Evolutionary conservation across 2,888 invertebrate species (phyloP).

Genomic region (Scelioninae gen. 1): DNA sequence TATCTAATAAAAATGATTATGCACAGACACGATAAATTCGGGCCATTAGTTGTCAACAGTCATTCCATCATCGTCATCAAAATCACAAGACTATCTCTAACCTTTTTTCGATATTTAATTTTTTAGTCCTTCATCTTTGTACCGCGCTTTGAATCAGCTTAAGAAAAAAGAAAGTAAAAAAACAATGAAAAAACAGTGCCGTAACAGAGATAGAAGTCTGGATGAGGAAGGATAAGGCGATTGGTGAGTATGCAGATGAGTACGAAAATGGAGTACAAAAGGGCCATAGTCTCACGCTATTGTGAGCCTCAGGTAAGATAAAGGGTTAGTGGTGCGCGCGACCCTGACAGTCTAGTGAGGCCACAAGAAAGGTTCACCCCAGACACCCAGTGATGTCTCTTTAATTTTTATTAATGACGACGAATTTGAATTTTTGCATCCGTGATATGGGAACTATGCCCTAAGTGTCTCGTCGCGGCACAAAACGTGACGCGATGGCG

Average conservation of each 20-base stretch:
- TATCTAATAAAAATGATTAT: conserved; percentile 35
- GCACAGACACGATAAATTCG: conserved; percentile 52
- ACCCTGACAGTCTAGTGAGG: too few relatives aligned
- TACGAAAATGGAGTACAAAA: conserved; percentile 82
- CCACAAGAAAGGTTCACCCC: conserved; percentile 76
- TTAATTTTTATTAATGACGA: conserved; percentile 84
- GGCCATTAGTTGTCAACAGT: conserved; percentile 53
- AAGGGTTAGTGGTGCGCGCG: conserved; percentile 78
- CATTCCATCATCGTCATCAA: conserved; percentile 64
- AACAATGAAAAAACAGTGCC: conserved; percentile 45
- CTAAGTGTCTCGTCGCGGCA: conserved; percentile 49
- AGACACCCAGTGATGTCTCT: conserved; percentile 82
- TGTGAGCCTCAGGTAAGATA: conserved; percentile 83
- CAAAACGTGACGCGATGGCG: conserved; percentile 77
- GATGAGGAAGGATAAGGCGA: conserved; percentile 22
- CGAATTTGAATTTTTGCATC: conserved; percentile 84
- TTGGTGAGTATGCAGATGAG: conserved; percentile 81
- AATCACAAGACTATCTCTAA: conserved; percentile 30
- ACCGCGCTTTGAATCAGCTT: conserved; percentile 19
- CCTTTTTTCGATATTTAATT: conserved; percentile 7
- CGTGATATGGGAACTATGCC: conserved; percentile 83
- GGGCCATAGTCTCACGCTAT: conserved; percentile 84
- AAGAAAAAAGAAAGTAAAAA: conserved; percentile 44
- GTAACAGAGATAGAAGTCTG: conserved; percentile 1
- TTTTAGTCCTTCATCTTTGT: conserved; percentile 32